Conservation (phyloP, 2,113 vertebrate genomes). For the Phaethon lepturus region DNA sequence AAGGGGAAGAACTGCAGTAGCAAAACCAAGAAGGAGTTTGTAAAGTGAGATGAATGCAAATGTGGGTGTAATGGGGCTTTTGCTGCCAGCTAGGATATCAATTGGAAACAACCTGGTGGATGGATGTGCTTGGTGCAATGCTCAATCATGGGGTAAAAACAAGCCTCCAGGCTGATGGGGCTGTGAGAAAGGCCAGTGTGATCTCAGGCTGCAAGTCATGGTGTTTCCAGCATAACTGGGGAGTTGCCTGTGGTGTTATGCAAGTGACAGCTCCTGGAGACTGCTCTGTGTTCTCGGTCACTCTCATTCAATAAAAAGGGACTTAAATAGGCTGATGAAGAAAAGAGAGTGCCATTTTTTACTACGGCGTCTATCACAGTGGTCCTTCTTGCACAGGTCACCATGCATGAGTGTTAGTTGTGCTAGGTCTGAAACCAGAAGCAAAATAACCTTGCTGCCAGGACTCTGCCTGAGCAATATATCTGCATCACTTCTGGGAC, state of each 20-base stretch:
- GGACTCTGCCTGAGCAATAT: background rate
- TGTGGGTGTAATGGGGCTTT: background rate
- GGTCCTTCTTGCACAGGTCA: background rate
- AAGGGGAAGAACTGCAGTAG: background rate
- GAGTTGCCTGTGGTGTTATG: background rate
- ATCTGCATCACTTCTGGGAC: background rate
- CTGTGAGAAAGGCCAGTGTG: background rate
- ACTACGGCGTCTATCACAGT: background rate
- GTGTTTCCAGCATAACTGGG: background rate
- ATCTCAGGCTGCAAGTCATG: background rate
- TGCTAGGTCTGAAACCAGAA: background rate
- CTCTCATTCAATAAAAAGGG: background rate
- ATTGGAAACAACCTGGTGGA: background rate
- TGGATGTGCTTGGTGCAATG: background rate
- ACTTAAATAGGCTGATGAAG: background rate
- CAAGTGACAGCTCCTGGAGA: background rate
- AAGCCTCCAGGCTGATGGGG: background rate
- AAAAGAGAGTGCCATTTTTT: background rate
- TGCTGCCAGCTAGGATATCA: background rate
- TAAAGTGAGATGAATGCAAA: background rate
- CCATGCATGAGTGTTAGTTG: fast-evolving
- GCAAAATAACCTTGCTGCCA: background rate
- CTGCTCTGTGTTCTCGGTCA: background rate
- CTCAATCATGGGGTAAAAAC: background rate
- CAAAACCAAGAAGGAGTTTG: background rate